A percentile compares a stretch with the other conserved stretches of the same genome.
These are phyloP conservation scores for Melipona quadrifasciata DNA, from an alignment of 1,140 invertebrate species.

Conservation along the genomic window DNA sequence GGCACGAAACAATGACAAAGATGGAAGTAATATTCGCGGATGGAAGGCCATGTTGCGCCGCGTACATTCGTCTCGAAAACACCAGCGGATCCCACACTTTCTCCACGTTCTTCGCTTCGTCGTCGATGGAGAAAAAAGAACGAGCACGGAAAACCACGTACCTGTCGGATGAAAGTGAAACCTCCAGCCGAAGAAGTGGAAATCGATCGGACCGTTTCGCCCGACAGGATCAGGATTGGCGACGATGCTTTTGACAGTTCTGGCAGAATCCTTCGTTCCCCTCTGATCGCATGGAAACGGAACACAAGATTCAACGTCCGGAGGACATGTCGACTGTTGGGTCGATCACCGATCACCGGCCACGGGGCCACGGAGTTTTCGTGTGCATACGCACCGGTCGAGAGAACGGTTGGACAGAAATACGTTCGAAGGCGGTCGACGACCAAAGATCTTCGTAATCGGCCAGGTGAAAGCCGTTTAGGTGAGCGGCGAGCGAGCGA, in stretches of 20 bases:
- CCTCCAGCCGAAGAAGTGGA: neutral
- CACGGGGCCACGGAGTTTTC: neutral
- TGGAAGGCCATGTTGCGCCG: neutral
- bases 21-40: too few species aligned
- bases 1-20: neutral
- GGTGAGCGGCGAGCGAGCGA: slow-evolving; percentile 62
- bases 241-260: neutral
- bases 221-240: neutral
- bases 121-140: neutral
- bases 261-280: neutral
- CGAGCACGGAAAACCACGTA: neutral
- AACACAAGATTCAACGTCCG: slow-evolving; percentile 5
- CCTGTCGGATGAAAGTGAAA: slow-evolving; percentile 27
- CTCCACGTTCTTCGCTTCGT: slow-evolving; percentile 1
- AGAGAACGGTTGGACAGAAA: neutral
- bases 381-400: neutral
- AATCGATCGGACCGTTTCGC: neutral
- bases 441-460: slow-evolving; percentile 49
- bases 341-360: slow-evolving; percentile 34
- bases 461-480: slow-evolving; percentile 65
- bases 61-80: slow-evolving; percentile 6
- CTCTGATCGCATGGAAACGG: slow-evolving; percentile 1
- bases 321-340: slow-evolving; percentile 7
- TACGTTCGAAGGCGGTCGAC: slow-evolving; percentile 32
- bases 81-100: slow-evolving; percentile 15